phyloP scores from a whole-genome alignment of 2,113 vertebrate genomes.

The Calyptomena viridis region DNA sequence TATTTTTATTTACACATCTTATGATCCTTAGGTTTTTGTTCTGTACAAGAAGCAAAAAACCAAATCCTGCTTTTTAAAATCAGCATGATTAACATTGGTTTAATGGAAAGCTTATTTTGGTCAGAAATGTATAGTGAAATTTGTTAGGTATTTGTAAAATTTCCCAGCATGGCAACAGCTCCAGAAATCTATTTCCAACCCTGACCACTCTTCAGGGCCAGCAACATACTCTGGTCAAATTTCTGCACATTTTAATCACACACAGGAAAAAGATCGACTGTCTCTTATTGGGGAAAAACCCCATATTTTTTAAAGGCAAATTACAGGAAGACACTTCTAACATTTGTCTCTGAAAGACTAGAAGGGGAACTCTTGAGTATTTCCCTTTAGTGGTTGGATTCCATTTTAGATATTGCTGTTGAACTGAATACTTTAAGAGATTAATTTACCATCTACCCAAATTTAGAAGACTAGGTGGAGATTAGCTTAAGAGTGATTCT shows the following conservation, averaged over 20 bases:
- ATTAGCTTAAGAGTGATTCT: neutral
- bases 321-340: neutral
- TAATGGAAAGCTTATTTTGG: neutral
- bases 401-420: neutral
- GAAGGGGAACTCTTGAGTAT: neutral
- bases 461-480: neutral
- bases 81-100: neutral
- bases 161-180: neutral
- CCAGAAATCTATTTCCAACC: neutral
- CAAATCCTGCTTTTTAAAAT: neutral
- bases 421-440: neutral
- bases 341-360: neutral
- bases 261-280: neutral
- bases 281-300: neutral
- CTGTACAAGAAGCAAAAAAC: neutral
- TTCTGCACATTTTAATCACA: neutral
- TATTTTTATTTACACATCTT: neutral
- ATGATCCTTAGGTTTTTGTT: neutral
- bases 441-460: neutral
- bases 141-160: neutral
- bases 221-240: neutral
- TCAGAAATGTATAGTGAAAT: neutral
- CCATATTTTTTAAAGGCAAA: neutral
- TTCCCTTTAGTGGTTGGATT: neutral
- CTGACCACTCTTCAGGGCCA: neutral